Evolutionary conservation across 2,113 vertebrate species (phyloP).

Genomic region (Sinocyclocheilus anophthalmus): DNA sequence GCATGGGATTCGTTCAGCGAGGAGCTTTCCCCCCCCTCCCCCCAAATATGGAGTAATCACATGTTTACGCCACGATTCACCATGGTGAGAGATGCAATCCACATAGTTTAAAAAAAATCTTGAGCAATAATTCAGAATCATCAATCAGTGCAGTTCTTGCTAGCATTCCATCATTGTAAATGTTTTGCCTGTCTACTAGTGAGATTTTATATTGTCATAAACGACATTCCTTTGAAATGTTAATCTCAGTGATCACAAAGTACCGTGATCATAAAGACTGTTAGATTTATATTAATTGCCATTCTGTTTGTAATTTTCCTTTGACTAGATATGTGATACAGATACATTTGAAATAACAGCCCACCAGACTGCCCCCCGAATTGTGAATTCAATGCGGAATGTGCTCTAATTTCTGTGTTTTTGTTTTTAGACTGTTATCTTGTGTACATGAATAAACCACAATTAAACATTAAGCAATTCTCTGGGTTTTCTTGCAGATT

Average conservation of each 20-base stretch:
- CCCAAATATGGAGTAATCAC: conserved; percentile 72
- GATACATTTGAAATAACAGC: conserved; percentile 71
- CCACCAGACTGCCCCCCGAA: conserved; percentile 63
- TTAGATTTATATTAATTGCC: conserved; percentile 78
- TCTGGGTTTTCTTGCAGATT: conserved; percentile 57
- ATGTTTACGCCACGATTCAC: conserved; percentile 69
- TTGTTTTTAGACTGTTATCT: conserved; percentile 81
- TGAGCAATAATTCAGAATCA: conserved; percentile 78
- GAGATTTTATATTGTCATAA: conserved; percentile 78
- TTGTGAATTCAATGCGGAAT: conserved; percentile 63
- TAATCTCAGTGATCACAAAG: conserved; percentile 61
- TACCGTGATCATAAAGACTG: conserved; percentile 67
- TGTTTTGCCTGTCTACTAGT: conserved; percentile 77
- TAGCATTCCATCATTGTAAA: conserved; percentile 60
- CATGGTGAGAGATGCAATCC: conserved; percentile 75
- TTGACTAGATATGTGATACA: conserved; percentile 74
- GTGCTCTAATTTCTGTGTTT: conserved; percentile 77
- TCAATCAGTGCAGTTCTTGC: conserved; percentile 55
- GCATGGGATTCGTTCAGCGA: conserved; percentile 79
- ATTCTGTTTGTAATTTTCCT: conserved; percentile 72
- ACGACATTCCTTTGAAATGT: conserved; percentile 68
- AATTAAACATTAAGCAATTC: conserved; percentile 62
- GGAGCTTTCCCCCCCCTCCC: conserved; percentile 71
- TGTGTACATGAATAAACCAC: conserved; percentile 74
- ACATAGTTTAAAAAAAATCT: conserved; percentile 71